Evolutionary conservation across 2,797 vertebrate genomes (phyloP).

Genomic region (Mergus octosetaceus): DNA sequence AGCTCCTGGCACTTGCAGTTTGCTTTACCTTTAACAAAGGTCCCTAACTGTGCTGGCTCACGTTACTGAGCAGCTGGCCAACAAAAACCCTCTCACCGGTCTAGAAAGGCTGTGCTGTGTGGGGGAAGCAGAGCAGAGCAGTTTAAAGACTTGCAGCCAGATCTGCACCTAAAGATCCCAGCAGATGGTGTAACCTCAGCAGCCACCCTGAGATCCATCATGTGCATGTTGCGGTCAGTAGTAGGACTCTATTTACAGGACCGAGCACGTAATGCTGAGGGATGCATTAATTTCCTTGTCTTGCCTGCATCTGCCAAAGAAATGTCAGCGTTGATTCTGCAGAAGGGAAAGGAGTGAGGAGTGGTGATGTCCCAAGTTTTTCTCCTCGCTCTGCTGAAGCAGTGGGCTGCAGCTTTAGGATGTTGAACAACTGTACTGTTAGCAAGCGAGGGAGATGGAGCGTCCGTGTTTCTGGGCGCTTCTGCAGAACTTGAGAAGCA

Average conservation of each 20-base stretch:
- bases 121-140: neutral
- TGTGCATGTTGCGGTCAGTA: rapidly evolving
- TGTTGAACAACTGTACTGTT: neutral
- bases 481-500: neutral
- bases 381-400: neutral
- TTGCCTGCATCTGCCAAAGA: neutral
- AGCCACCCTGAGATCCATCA: neutral
- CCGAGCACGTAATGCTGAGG: neutral
- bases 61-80: neutral
- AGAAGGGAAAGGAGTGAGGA: neutral
- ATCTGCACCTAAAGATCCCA: neutral
- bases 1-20: slow-evolving; percentile 9
- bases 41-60: neutral
- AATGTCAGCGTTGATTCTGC: neutral
- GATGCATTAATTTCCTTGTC: neutral
- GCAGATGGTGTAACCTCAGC: neutral
- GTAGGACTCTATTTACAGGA: neutral
- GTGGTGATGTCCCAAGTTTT: neutral
- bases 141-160: neutral
- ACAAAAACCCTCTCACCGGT: neutral
- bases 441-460: neutral
- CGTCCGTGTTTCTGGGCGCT: neutral
- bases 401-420: neutral
- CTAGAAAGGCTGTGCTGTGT: neutral
- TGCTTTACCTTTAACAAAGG: slow-evolving; percentile 39